phyloP scores from a whole-genome alignment of 2,797 vertebrate species.

The Coracias cyanogaster region DNA sequence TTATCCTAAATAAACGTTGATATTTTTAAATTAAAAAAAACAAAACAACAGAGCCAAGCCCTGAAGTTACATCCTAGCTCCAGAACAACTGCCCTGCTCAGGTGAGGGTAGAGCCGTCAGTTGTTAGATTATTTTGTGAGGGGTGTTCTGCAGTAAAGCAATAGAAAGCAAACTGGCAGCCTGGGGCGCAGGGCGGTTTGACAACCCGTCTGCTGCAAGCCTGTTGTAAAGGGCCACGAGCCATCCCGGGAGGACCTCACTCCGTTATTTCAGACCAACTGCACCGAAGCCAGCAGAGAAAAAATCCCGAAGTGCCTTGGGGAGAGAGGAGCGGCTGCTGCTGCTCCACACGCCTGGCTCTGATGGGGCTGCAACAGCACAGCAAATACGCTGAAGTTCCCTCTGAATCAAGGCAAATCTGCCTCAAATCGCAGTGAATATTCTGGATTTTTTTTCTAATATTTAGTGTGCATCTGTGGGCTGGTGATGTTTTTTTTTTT shows the following conservation, averaged over 20 bases:
- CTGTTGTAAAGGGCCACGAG: background rate
- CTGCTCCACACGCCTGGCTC: background rate
- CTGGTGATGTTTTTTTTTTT: background rate
- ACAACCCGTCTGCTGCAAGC: background rate
- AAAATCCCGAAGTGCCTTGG: background rate
- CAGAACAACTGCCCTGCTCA: fast-evolving
- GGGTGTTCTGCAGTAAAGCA: background rate
- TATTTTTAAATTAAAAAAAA: background rate
- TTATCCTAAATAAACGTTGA: background rate
- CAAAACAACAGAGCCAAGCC: background rate
- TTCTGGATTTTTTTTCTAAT: background rate
- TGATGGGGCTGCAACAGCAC: fast-evolving
- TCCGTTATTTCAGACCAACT: background rate
- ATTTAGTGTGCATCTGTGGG: background rate
- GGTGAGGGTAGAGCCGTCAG: background rate
- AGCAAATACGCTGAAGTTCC: background rate
- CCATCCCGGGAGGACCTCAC: fast-evolving
- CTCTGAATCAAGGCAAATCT: background rate
- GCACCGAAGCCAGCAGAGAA: background rate
- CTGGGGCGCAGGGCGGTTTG: background rate
- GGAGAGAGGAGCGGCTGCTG: background rate
- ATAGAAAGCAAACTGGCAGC: background rate
- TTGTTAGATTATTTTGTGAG: background rate
- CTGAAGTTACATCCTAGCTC: fast-evolving
- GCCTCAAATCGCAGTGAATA: background rate